phyloP scores from a whole-genome alignment of 2,797 vertebrate genomes.

The Trachurus trachurus region DNA sequence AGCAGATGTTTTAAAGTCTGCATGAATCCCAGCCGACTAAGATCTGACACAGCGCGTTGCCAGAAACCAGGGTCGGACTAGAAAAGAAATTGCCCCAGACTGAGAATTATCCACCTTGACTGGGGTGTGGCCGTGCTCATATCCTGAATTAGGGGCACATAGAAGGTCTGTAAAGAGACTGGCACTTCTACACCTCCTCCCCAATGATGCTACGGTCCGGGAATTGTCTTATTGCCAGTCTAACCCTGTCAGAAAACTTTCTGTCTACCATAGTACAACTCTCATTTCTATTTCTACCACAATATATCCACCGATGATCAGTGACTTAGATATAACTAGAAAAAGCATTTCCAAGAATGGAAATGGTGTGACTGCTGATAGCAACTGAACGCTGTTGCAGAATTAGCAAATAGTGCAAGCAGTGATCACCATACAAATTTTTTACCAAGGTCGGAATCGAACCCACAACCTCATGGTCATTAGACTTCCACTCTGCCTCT shows the following conservation, averaged over 20 bases:
- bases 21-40: conserved; percentile 7
- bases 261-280: neutral
- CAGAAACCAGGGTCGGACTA: neutral
- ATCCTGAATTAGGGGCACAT: neutral
- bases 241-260: neutral
- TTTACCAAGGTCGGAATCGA: too few relatives aligned
- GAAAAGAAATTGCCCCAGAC: too few relatives aligned
- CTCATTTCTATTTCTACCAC: neutral
- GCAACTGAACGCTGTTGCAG: too few relatives aligned
- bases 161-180: neutral
- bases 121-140: too few relatives aligned
- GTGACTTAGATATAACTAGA: conserved; percentile 4
- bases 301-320: conserved; percentile 32
- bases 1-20: conserved; percentile 21
- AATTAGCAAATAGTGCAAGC: too few relatives aligned
- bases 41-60: conserved; percentile 1
- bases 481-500: too few relatives aligned
- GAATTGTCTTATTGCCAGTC: neutral
- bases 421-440: too few relatives aligned
- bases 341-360: too few relatives aligned
- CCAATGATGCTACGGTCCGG: neutral
- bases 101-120: too few relatives aligned
- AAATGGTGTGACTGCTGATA: too few relatives aligned
- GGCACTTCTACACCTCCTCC: too few relatives aligned
- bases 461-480: too few relatives aligned